Base-by-base conservation (phyloP, 2,888 invertebrate genomes). In the Stenoptilia bipunctidactyla region DNA sequence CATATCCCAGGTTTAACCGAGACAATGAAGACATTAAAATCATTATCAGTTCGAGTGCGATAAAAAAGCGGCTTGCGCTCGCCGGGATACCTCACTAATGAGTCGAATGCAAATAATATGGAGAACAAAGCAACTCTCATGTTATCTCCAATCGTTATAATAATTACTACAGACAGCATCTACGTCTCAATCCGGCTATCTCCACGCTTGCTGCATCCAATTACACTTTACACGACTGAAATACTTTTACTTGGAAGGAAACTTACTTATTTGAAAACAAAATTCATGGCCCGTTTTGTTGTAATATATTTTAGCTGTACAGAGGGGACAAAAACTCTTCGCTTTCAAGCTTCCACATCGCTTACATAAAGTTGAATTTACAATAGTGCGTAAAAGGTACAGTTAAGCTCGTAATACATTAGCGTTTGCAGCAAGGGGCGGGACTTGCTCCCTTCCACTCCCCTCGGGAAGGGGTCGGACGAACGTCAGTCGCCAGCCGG, bases 101-200 rank as follows among this genome's bases (percentile, higher is more conserved):
- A 64, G 48, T 54, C 52, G 40, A 46, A 46, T 43, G 34, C 40
- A 27, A 36, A 52, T 40, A 42, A 46, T 53, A 52, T 48, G 50
- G 52, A 58, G 56, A 65, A 70, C 66, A 62, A 67, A 59, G 59
- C 50, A 53, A 50, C 45, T 45, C 55, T 56, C 57, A 58, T 61
- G 56, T 67, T 73, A 80, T 80, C 79, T 64, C 51, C 53, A 58
- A 79, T 77, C 79, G 76, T 74, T 72, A 74, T 76, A 80, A 79
- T 80, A 79, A 82, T 80, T 76, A 75, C 71, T 65, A 61, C 60
- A 53, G 71, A 70, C 72, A 61, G 40, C 14, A 13, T 49, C 56
- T 57, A 82, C 69, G 68, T 66, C 82, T 82, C 76, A 80, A 80
- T 82, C 67, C 57, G 49, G 34, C 27, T 27, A 36, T 27, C 39